A percentile compares a stretch with the other conserved stretches of the same genome.
phyloP scores from a whole-genome alignment of 2,888 invertebrate species.

The Xanthorhoe designata region DNA sequence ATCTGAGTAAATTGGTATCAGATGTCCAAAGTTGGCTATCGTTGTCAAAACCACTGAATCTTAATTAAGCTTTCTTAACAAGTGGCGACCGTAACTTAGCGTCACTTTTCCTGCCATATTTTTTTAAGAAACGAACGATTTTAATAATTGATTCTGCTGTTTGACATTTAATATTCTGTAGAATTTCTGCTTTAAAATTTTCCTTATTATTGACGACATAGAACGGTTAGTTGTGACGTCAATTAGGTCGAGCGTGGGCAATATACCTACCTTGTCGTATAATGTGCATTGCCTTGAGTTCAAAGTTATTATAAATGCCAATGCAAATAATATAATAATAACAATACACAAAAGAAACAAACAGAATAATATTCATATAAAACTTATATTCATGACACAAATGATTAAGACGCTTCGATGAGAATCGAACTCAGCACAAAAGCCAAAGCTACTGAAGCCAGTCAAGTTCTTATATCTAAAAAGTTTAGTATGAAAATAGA shows the following conservation, averaged over 20 bases:
- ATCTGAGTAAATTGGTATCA: neutral
- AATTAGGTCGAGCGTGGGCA: too few relatives aligned
- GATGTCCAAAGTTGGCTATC: conserved; percentile 11
- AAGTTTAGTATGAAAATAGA: too few relatives aligned
- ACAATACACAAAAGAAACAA: neutral
- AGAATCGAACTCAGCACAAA: too few relatives aligned
- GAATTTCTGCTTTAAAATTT: neutral
- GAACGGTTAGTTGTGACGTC: too few relatives aligned
- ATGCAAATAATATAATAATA: neutral
- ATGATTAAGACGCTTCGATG: neutral
- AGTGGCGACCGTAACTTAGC: neutral
- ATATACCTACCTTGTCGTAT: too few relatives aligned
- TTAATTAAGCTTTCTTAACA: conserved; percentile 33
- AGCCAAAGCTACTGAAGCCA: too few relatives aligned
- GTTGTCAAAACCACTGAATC: conserved; percentile 43
- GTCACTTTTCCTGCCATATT: neutral
- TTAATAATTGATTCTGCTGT: neutral
- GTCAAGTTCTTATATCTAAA: too few relatives aligned
- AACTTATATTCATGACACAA: neutral
- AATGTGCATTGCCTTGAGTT: neutral
- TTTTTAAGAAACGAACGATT: neutral
- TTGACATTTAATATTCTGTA: neutral
- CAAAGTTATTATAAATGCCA: neutral
- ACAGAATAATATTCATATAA: neutral
- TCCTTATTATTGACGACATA: too few relatives aligned